A percentile compares a stretch with the other conserved stretches of the same genome.
Conservation (phyloP, 2,888 invertebrate genomes). For the Phragmatobia fuliginosa region DNA sequence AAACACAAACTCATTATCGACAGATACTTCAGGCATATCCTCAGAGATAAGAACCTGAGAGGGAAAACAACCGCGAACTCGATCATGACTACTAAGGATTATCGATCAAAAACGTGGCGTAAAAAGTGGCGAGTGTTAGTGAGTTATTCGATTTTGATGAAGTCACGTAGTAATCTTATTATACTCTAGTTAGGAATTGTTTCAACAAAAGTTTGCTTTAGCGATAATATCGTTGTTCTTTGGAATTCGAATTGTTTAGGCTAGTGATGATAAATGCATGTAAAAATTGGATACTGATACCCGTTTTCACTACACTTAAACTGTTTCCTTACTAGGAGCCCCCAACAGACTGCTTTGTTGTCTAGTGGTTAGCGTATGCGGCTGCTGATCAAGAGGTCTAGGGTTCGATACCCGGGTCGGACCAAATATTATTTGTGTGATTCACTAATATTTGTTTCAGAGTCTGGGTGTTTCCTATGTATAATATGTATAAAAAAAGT, state of each 20-base stretch:
- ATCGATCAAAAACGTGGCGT: conserved; percentile 17
- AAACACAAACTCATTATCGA: conserved; percentile 26
- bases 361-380: too few relatives aligned
- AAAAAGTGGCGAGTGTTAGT: neutral
- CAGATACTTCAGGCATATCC: conserved; percentile 23
- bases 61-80: conserved; percentile 58
- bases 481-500: too few relatives aligned
- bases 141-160: neutral
- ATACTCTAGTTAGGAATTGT: neutral
- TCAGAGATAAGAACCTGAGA: conserved; percentile 62
- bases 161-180: neutral
- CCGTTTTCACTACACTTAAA: too few relatives aligned
- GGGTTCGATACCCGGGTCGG: too few relatives aligned
- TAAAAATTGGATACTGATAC: too few relatives aligned
- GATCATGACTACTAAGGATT: conserved; percentile 31
- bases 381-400: too few relatives aligned
- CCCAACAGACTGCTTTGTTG: too few relatives aligned
- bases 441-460: too few relatives aligned
- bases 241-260: neutral
- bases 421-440: too few relatives aligned
- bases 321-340: too few relatives aligned
- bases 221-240: neutral
- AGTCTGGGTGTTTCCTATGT: too few relatives aligned
- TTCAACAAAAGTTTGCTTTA: neutral
- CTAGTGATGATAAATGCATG: neutral